Percentiles rank a stretch among this genome's conserved stretches.
Conservation (phyloP, 2,797 vertebrate genomes). For the Artibeus lituratus region DNA sequence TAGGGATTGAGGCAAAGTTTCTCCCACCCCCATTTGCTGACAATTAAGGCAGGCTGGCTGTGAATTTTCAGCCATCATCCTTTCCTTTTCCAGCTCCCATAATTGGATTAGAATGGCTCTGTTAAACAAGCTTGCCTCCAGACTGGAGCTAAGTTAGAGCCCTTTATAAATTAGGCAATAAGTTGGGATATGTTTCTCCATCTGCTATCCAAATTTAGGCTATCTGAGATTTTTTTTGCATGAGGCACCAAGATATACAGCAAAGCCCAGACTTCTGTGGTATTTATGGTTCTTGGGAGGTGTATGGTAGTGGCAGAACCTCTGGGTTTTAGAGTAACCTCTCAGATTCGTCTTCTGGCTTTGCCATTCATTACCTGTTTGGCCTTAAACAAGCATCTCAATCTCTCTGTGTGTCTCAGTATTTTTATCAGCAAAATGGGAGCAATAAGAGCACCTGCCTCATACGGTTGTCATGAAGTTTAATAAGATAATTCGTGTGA, state of each 20-base stretch:
- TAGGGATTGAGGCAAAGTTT: conserved; percentile 12
- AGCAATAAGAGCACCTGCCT: background rate
- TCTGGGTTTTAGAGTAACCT: background rate
- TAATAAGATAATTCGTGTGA: background rate
- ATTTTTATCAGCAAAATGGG: conserved; percentile 36
- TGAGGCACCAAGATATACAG: background rate
- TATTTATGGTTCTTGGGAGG: background rate
- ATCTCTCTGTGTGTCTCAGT: conserved; percentile 27
- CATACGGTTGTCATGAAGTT: background rate
- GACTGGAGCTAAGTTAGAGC: conserved; percentile 32
- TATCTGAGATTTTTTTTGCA: conserved; percentile 15
- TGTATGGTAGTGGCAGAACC: background rate
- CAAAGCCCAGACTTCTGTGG: background rate
- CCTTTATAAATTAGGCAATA: conserved; percentile 46
- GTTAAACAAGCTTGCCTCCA: conserved; percentile 16
- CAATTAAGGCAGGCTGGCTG: conserved; percentile 42
- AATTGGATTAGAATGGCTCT: conserved; percentile 43
- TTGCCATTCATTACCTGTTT: background rate
- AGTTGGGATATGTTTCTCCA: conserved; percentile 49
- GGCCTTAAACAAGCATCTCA: background rate
- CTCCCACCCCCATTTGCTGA: conserved; percentile 28
- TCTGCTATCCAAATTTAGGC: conserved; percentile 35
- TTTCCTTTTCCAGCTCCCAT: background rate
- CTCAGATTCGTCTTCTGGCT: background rate
- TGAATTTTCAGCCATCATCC: conserved; percentile 37